Conservation (phyloP, 2,888 invertebrate genomes). For the Athripsodes cinereus region DNA sequence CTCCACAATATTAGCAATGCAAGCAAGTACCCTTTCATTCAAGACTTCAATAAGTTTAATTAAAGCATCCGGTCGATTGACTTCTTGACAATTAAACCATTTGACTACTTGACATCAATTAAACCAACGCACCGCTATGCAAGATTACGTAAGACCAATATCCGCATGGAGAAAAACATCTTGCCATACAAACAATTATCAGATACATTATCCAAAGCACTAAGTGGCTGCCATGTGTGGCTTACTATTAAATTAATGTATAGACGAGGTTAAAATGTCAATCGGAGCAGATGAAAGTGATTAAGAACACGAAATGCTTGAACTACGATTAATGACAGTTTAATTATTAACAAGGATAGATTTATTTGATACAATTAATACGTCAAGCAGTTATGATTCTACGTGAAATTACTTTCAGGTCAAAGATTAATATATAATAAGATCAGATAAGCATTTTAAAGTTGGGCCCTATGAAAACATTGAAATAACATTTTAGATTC, state of each 20-base stretch:
- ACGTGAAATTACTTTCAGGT: too few relatives aligned
- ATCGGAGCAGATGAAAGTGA: neutral
- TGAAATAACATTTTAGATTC: too few relatives aligned
- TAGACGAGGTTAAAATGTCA: neutral
- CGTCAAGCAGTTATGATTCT: too few relatives aligned
- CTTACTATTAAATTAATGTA: neutral
- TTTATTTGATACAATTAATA: too few relatives aligned
- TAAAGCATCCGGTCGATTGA: constrained; percentile 25
- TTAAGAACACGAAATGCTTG: neutral
- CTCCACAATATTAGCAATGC: too few relatives aligned
- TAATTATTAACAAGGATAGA: too few relatives aligned
- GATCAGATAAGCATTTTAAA: too few relatives aligned
- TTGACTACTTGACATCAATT: neutral
- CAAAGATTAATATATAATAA: too few relatives aligned
- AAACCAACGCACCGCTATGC: neutral
- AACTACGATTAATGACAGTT: neutral
- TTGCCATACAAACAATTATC: too few relatives aligned
- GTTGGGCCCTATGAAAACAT: too few relatives aligned
- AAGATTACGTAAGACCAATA: neutral
- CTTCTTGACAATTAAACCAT: constrained; percentile 5
- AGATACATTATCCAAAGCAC: neutral
- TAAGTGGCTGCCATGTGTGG: neutral
- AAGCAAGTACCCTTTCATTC: too few relatives aligned
- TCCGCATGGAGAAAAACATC: neutral
- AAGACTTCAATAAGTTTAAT: constrained; percentile 6